Evolutionary conservation across 2,888 invertebrate species (phyloP).

Genomic region (Formica aserva): DNA sequence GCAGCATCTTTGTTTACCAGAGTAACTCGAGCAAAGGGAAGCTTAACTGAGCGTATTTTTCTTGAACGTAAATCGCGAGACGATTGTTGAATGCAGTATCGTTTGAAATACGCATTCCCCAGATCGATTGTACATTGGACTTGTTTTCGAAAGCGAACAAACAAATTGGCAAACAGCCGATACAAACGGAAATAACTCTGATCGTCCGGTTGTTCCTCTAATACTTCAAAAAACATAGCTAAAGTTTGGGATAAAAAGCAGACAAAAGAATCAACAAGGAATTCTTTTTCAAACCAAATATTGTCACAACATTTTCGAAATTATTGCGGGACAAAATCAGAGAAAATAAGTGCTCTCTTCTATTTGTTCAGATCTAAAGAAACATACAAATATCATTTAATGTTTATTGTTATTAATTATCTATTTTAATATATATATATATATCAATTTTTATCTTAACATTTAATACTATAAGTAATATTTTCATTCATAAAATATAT

Average conservation of each 20-base stretch:
- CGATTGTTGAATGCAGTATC: background rate
- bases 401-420: background rate
- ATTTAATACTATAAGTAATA: background rate
- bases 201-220: background rate
- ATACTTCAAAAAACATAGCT: background rate
- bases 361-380: background rate
- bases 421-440: background rate
- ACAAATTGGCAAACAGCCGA: conserved; percentile 33
- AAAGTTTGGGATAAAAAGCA: conserved; percentile 2
- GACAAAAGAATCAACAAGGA: background rate
- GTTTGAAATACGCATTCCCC: conserved; percentile 31
- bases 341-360: background rate
- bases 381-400: background rate
- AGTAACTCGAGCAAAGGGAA: background rate
- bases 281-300: background rate
- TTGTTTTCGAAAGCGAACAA: conserved; percentile 52
- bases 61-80: background rate
- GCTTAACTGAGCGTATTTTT: background rate
- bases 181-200: conserved; percentile 7
- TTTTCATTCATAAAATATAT: background rate
- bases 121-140: conserved; percentile 48
- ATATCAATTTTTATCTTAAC: background rate
- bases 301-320: background rate
- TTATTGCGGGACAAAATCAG: background rate
- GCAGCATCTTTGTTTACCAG: background rate